Percentiles rank a stretch among this genome's conserved stretches.
Evolutionary conservation across 2,797 vertebrate genomes (phyloP).

Genomic region (Oceanodroma leucorhoa): DNA sequence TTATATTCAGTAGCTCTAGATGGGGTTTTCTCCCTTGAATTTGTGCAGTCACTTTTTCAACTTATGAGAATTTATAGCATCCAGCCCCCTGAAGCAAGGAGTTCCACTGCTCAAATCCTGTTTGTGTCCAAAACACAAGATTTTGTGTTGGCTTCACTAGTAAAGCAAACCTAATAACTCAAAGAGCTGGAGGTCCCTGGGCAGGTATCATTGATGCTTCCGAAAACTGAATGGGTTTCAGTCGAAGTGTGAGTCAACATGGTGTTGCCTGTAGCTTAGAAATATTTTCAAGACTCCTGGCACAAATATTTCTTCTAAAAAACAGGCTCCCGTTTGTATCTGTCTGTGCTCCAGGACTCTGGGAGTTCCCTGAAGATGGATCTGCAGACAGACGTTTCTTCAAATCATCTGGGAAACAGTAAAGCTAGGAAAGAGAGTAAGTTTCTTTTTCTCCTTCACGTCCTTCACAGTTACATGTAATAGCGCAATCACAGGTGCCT

Average conservation of each 20-base stretch:
- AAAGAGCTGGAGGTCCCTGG: background rate
- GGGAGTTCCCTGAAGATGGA: background rate
- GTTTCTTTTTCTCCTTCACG: background rate
- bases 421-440: background rate
- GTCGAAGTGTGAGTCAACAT: background rate
- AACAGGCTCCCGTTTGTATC: background rate
- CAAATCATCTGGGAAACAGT: background rate
- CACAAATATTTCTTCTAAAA: conserved; percentile 12
- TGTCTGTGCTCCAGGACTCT: background rate
- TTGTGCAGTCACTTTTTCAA: background rate
- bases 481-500: background rate
- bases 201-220: background rate
- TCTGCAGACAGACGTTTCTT: background rate
- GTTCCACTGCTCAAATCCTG: background rate
- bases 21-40: background rate
- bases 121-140: background rate
- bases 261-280: conserved; percentile 9
- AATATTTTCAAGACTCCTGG: conserved; percentile 6
- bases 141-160: background rate
- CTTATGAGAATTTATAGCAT: background rate
- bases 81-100: background rate
- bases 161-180: conserved; percentile 1
- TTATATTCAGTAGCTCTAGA: background rate
- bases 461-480: rapidly evolving
- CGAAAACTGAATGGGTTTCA: conserved; percentile 18